Evolutionary conservation across 2,113 vertebrate genomes (phyloP), one percentile per base, ranked within the genome.

Genomic region (Corydoras sp.): DNA sequence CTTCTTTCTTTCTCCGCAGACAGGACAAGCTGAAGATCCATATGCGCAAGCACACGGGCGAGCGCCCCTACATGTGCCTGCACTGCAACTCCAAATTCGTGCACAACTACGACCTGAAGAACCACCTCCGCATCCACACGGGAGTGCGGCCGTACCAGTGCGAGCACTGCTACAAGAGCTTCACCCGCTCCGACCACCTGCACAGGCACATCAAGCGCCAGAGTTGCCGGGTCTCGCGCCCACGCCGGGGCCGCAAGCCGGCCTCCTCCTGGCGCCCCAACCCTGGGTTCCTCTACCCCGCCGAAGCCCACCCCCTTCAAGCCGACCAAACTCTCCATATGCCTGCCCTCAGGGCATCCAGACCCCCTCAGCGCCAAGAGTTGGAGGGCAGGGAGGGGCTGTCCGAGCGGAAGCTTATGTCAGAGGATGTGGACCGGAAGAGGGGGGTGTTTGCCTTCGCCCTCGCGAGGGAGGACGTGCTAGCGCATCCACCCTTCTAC

Each of bases 1-100:
- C 32, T 5, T n/a, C 13, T 58, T 76, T 78, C 77, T 74, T 68
- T 48, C 73, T 65, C 75, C 73, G 80, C 88, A 98, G 97, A 85
- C 96, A 99, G 82, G 97, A 99, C 91, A 99, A 99, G 79, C 89
- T 99, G 12, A 99, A 99, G 84, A 98, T 99, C 81, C 97, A 99
- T 88, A 99, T 99, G 96, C 87, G 96, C 67, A 99, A 98, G 85
- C 97, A 99, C 89, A 99, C 97, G 0, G 97, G 97, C 2, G 97
- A 99, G 82, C 89, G 97, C 64, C 97, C 97, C 0, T 98, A 98
- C 86, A 92, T 98, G 80, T 99, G 96, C 86, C 93, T 96, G 80
- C 96, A 98, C 86, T 99, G 97, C 92, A 98, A 95, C 31, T 93
- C 96, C 83, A 95, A 97, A 77, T 99, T 99, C 2, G 94, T 98